Conservation (phyloP, 2,888 invertebrate genomes). For the Sipha maydis region DNA sequence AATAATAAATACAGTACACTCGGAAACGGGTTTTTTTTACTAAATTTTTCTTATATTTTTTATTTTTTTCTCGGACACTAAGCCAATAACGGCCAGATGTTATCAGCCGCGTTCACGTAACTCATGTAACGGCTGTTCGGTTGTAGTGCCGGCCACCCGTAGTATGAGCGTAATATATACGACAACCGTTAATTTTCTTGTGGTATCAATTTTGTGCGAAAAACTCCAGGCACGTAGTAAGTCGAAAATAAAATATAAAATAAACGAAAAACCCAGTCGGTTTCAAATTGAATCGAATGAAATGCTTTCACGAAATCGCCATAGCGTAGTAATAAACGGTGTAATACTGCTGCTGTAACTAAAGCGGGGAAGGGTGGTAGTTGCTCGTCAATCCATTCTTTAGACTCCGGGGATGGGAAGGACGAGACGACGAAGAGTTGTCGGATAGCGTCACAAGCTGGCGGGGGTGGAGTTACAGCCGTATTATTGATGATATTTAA, state of each 20-base stretch:
- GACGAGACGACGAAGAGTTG: no score
- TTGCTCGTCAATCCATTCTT: no score
- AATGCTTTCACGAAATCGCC: background rate
- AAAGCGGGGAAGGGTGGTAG: no score
- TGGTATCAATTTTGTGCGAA: conserved; percentile 22
- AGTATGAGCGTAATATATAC: conserved; percentile 14
- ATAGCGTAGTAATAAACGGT: background rate
- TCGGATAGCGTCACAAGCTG: no score
- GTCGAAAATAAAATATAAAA: background rate
- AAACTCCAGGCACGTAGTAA: conserved; percentile 36
- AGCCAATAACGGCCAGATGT: conserved; percentile 52
- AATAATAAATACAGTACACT: background rate
- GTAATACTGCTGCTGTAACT: background rate
- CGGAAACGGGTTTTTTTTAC: background rate
- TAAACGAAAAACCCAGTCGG: background rate
- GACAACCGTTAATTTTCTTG: conserved; percentile 31
- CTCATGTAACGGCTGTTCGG: conserved; percentile 49
- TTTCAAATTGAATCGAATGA: background rate
- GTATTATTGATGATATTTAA: background rate
- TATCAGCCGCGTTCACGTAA: background rate
- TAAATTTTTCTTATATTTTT: background rate
- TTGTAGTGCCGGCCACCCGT: background rate
- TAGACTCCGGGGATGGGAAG: no score
- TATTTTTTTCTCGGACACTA: background rate
- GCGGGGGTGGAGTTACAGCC: background rate